A percentile compares a stretch with the other conserved stretches of the same genome.
These are phyloP conservation scores for Triplophysa dalaica DNA, from an alignment of 2,113 vertebrate genomes.

Conservation along the genomic window DNA sequence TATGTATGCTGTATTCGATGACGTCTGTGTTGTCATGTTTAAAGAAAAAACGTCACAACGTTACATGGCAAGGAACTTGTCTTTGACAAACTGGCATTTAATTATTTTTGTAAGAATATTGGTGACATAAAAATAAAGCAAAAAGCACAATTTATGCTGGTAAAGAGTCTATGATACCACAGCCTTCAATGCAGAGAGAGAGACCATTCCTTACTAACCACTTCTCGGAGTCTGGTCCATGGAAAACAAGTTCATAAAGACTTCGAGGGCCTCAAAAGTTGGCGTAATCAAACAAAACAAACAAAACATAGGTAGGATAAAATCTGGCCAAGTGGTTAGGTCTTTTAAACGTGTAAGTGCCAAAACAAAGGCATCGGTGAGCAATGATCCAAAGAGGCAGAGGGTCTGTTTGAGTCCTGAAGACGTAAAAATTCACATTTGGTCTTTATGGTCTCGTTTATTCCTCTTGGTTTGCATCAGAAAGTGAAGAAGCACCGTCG, in stretches of 20 bases:
- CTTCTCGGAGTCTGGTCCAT: constrained; percentile 17
- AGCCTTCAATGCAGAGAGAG: constrained; percentile 31
- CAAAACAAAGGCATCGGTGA: constrained; percentile 51
- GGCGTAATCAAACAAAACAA: constrained; percentile 26
- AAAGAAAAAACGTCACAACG: constrained; percentile 1
- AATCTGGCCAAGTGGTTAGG: constrained; percentile 43
- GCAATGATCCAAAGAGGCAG: constrained; percentile 40
- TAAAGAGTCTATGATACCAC: constrained; percentile 36
- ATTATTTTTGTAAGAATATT: constrained; percentile 39
- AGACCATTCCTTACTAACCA: constrained; percentile 22
- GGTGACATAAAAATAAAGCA: constrained; percentile 50
- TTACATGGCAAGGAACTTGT: constrained; percentile 28
- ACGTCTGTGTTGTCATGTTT: neutral
- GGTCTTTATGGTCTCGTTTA: constrained; percentile 57
- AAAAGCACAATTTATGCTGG: constrained; percentile 36
- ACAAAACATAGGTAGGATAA: constrained; percentile 49
- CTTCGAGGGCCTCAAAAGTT: neutral
- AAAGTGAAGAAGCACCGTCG: constrained; percentile 74
- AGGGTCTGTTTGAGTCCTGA: constrained; percentile 28
- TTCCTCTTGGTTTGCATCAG: constrained; percentile 81
- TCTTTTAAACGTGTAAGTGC: constrained; percentile 51
- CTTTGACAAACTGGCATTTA: constrained; percentile 52
- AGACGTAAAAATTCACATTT: constrained; percentile 32
- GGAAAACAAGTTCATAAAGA: constrained; percentile 29
- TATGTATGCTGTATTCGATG: neutral